Evolutionary conservation across 2,797 vertebrate genomes (phyloP), one percentile per base, ranked within the genome.

Genomic region (Octomys mimax): DNA sequence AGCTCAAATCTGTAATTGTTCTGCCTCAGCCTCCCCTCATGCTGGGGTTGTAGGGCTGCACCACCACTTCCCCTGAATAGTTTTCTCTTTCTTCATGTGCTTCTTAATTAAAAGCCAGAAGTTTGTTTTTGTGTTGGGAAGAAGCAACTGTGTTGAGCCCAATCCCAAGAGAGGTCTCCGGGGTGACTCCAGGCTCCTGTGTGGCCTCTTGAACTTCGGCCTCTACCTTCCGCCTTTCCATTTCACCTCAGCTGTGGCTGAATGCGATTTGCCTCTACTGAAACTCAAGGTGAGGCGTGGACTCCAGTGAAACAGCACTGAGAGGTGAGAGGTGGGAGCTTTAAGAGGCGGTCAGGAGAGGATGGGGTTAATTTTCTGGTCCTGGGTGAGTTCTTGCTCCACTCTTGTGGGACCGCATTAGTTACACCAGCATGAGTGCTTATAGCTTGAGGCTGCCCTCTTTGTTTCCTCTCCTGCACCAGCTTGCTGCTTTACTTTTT

Each of bases 221-320:
- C 36, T 90, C 80, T 28, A 0, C 1, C 0, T 6, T 21, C 54
- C 18, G 1, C 22, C 33, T 13, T 1, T 4, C 2, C 14, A 16
- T 26, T 54, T 5, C 11, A 66, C 33, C 11, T 39, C 46, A n/a
- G 19, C n/a, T 1, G 2, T 19, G 49, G 46, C 49, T n/a, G 0
- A 42, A 33, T 18, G 12, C 11, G 2, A 13, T 87, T 71, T 28
- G 33, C 24, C 22, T 2, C 42, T 46, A 57, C 70, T 12, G 36
- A 66, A 5, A 18, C 54, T 86, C 28, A 59, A 18, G 42, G 31
- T 42, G 52, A 28, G 42, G 10, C 12, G 19, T 46, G 28, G n/a
- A 78, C 71, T 31, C 28, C 36, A 46, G 6, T 6, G 0, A 46
- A n/a, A n/a, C 26, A 22, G 9, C 42, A 26, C 36, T 36, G 33